Evolutionary conservation across 2,113 vertebrate species (phyloP), one percentile per base, ranked within the genome.

Genomic region (Macrotus californicus): DNA sequence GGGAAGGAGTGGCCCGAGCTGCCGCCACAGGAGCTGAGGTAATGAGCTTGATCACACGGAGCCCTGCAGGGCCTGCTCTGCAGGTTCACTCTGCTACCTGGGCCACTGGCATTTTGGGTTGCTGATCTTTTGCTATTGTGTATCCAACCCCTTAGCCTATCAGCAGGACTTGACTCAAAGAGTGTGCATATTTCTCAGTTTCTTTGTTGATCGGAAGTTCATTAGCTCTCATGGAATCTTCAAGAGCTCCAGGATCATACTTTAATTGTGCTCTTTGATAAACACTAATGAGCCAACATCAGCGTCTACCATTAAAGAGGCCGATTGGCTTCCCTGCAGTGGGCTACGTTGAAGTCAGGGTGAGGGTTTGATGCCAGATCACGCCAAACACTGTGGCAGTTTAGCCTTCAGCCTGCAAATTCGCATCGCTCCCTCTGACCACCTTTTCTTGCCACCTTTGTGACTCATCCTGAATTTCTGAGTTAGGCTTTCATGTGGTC

Each of bases 211-310:
- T 72, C 24, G 61, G 2, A 93, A 97, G 36, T 89, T 97, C 94
- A 96, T 95, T 95, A 95, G 72, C 36, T 96, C 94, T 93, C 67
- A 90, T 26, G 73, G 80, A 94, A 59, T 66, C 94, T 94, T 61
- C 81, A 94, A 92, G 64, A 94, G 94, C 56, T 16, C 16, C 59
- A 72, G 39, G 16, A 0, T 70, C 61, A 82, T 93, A 75, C 26
- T 81, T 92, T 21, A 36, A 24, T 2, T 87, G 89, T 93, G 31
- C 43, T 92, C 64, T 75, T 85, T 87, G 89, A 48, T 85, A 84
- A 87, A 54, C 24, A 50, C 36, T 36, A 56, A 56, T 39, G 56
- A 82, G 70, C n/a, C 26, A 82, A 46, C 0, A 18, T 59, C 2
- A 10, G 59, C 13, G 59, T 29, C 11, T 61, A 5, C 50, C 46